Evolutionary conservation across 2,113 vertebrate species (phyloP).

Genomic region (Syngnathus typhle): DNA sequence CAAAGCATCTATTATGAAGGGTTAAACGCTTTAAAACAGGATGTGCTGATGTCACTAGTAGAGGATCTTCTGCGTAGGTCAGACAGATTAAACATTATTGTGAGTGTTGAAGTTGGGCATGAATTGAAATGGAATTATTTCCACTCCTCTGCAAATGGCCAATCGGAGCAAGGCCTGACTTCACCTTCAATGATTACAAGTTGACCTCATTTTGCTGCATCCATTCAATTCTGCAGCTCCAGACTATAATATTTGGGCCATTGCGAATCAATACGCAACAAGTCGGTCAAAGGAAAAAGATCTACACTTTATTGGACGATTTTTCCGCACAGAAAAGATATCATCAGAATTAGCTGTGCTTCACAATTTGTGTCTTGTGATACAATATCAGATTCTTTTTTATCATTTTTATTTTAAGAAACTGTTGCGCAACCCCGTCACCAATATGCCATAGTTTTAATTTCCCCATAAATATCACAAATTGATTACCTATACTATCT

Average conservation of each 20-base stretch:
- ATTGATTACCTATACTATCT: too few relatives aligned
- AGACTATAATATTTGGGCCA: neutral
- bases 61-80: neutral
- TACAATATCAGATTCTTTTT: too few relatives aligned
- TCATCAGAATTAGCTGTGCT: neutral
- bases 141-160: constrained; percentile 1
- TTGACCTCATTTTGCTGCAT: neutral
- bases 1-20: neutral
- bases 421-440: too few relatives aligned
- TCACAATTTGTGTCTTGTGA: neutral
- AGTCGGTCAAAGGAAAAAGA: neutral
- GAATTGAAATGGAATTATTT: neutral
- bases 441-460: too few relatives aligned
- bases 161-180: constrained; percentile 1
- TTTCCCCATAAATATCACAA: too few relatives aligned
- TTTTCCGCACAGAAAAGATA: neutral
- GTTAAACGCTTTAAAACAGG: constrained; percentile 6
- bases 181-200: constrained; percentile 1
- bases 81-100: neutral
- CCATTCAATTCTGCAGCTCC: neutral
- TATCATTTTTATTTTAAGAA: too few relatives aligned
- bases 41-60: constrained; percentile 5
- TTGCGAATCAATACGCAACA: neutral
- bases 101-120: neutral
- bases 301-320: neutral